phyloP scores from a whole-genome alignment of 2,888 invertebrate genomes.

The Mythimna lalbum region DNA sequence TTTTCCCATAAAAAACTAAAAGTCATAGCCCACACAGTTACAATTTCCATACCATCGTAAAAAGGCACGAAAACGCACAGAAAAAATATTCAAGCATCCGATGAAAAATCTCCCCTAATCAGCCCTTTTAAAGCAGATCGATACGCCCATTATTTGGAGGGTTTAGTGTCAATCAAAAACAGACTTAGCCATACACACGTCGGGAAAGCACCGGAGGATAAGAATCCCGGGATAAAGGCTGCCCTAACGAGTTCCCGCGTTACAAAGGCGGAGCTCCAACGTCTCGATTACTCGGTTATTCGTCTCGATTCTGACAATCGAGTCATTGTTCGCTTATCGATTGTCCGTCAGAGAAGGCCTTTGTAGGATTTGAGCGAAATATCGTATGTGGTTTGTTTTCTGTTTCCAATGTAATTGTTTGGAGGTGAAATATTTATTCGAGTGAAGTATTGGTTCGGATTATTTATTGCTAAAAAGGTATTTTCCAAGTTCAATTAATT shows the following conservation, averaged over 20 bases:
- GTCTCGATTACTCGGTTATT: slow-evolving; percentile 75
- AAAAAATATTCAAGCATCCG: slow-evolving; percentile 42
- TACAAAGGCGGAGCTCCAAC: slow-evolving; percentile 70
- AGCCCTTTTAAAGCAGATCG: slow-evolving; percentile 65
- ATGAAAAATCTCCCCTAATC: slow-evolving; percentile 60
- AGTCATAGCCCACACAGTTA: neutral
- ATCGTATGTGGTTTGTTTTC: slow-evolving; percentile 55
- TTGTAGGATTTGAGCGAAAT: slow-evolving; percentile 58
- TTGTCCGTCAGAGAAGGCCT: slow-evolving; percentile 68
- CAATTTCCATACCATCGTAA: slow-evolving; percentile 53
- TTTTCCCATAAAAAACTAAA: slow-evolving; percentile 20
- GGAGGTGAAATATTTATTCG: slow-evolving; percentile 53
- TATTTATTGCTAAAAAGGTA: slow-evolving; percentile 36
- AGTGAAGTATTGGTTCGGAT: slow-evolving; percentile 29
- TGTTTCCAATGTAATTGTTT: slow-evolving; percentile 54
- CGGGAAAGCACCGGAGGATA: slow-evolving; percentile 70
- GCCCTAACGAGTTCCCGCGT: slow-evolving; percentile 73
- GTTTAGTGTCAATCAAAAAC: slow-evolving; percentile 84
- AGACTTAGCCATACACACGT: slow-evolving; percentile 74
- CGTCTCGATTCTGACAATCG: slow-evolving; percentile 75
- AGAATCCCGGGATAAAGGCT: slow-evolving; percentile 72
- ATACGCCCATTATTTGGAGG: slow-evolving; percentile 73
- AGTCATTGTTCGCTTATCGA: slow-evolving; percentile 75
- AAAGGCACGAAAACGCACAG: slow-evolving; percentile 18
- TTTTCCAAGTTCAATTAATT: slow-evolving; percentile 5